These are phyloP conservation scores for Limnephilus auricula DNA, from an alignment of 2,888 invertebrate species.

Conservation along the genomic window DNA sequence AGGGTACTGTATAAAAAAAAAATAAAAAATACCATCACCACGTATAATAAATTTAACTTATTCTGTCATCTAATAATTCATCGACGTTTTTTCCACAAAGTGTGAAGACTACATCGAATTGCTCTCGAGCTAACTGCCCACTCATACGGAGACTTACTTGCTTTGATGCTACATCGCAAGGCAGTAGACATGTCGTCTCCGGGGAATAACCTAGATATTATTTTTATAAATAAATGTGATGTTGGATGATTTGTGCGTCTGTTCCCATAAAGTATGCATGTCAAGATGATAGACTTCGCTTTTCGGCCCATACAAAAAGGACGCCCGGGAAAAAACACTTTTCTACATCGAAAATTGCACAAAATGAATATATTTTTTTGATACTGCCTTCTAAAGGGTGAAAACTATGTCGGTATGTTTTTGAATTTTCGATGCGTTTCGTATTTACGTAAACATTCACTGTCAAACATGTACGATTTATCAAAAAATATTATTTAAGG, in stretches of 20 bases:
- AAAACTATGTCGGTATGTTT: too few relatives aligned
- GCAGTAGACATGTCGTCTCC: background rate
- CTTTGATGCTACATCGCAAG: background rate
- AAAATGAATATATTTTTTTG: too few relatives aligned
- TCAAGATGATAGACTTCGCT: too few relatives aligned
- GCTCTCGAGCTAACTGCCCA: background rate
- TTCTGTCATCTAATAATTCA: background rate
- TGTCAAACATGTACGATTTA: too few relatives aligned
- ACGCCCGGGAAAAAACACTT: too few relatives aligned
- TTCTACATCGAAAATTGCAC: too few relatives aligned
- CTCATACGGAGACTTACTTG: background rate
- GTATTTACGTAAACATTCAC: too few relatives aligned
- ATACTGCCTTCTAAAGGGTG: too few relatives aligned
- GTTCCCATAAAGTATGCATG: background rate
- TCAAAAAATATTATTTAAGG: too few relatives aligned
- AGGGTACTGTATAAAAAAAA: too few relatives aligned
- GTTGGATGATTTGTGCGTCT: background rate
- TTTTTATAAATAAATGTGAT: background rate
- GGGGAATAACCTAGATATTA: background rate
- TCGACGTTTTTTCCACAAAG: background rate
- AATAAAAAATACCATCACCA: background rate
- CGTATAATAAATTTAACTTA: background rate
- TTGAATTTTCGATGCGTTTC: too few relatives aligned
- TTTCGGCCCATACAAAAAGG: too few relatives aligned
- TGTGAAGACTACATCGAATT: background rate